A percentile compares a stretch with the other conserved stretches of the same genome.
These are phyloP conservation scores for Nettapus auritus DNA, from an alignment of 2,113 vertebrate species.

Conservation along the genomic window DNA sequence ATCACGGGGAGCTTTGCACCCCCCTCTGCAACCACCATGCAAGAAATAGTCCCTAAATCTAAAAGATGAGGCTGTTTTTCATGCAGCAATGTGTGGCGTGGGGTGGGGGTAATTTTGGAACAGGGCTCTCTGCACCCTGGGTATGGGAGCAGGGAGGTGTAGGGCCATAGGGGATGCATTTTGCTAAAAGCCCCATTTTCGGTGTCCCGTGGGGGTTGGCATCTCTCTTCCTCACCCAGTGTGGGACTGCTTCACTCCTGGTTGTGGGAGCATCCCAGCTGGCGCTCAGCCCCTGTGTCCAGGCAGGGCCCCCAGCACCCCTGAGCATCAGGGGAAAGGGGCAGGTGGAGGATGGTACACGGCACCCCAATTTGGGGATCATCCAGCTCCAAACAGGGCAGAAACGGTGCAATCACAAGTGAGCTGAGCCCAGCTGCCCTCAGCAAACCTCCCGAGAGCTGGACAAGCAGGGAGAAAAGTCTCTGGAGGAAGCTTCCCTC, in stretches of 20 bases:
- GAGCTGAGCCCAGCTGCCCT: not conserved
- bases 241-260: not conserved
- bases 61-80: not conserved
- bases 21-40: not conserved
- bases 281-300: not conserved
- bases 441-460: rapidly evolving
- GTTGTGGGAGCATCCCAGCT: rapidly evolving
- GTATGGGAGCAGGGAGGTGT: not conserved
- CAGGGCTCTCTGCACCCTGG: not conserved
- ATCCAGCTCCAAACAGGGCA: rapidly evolving
- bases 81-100: not conserved
- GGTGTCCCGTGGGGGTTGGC: not conserved
- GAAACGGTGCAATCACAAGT: not conserved
- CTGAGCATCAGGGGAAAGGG: not conserved
- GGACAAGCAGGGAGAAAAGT: not conserved
- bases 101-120: not conserved
- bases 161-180: not conserved
- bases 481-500: not conserved
- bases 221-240: not conserved
- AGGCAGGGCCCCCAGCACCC: not conserved
- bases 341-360: not conserved
- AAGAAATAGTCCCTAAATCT: not conserved
- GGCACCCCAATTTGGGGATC: rapidly evolving
- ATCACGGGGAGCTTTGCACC: not conserved
- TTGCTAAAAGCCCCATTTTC: not conserved